Evolutionary conservation across 2,113 vertebrate species (phyloP), one percentile per base, ranked within the genome.

Genomic region (Orientallactaga bullata): DNA sequence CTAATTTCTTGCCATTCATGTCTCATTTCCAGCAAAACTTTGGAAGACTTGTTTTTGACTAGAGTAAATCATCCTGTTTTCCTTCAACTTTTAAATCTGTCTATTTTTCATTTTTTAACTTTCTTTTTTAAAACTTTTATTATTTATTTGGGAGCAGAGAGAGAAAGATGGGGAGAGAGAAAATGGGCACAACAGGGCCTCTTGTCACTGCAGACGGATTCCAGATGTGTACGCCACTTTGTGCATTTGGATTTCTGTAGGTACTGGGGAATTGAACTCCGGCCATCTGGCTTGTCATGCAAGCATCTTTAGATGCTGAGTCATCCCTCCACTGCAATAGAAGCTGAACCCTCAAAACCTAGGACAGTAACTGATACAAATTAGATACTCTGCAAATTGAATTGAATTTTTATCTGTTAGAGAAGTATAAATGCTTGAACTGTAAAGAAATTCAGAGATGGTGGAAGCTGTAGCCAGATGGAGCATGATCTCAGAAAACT

Each of bases 351-450:
- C 65, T 69, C 39, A 65, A 35, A 35, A 81, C 35, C 37, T 77
- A 81, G 23, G 90, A 90, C 23, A 91, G 42, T 65, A 60, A 93
- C 61, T 37, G 68, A 69, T 42, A 37, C 63, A 92, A 93, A 81
- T 24, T 51, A 65, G 82, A 87, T 60, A 60, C 18, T 23, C 30
- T 88, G 30, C 85, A 91, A n/a, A 26, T 90, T 66, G 55, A 72
- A 32, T 71, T 90, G 51, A 8, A 85, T 76, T 89, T 89, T 76
- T 88, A 39, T 95, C 30, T 84, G 39, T 93, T 94, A 47, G 73
- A 90, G 21, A 92, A 82, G 81, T 88, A 81, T 74, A 93, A 91
- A 89, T 87, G 30, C 42, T 47, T 95, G 87, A 76, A 65, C 63
- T 94, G 2, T 85, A 66, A 82, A 93, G 39, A 95, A 84, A 82